Evolutionary conservation across 2,888 invertebrate genomes (phyloP).

Genomic region (Tetragnatha montana): DNA sequence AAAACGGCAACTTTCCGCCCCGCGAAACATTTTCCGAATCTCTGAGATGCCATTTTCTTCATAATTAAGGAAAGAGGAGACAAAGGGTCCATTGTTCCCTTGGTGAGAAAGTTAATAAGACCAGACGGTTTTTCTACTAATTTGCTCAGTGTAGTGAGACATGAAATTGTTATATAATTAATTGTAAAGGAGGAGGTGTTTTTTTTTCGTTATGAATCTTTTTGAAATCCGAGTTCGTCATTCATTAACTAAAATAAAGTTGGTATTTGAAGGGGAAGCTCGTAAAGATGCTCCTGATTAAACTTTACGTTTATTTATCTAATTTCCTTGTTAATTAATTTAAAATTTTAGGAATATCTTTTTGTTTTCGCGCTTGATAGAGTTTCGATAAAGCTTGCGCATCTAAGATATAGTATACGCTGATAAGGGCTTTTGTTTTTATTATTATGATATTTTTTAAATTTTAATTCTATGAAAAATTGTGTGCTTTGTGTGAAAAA

Average conservation of each 20-base stretch:
- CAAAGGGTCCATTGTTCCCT: conserved; percentile 23
- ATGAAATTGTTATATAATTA: conserved; percentile 1
- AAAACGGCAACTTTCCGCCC: conserved; percentile 24
- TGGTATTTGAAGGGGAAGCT: not conserved
- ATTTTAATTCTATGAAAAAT: too few species aligned
- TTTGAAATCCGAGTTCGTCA: not conserved
- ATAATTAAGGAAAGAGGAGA: conserved; percentile 40
- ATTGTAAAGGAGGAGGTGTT: not conserved
- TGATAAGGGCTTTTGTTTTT: too few species aligned
- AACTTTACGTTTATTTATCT: not conserved
- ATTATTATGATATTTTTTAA: too few species aligned
- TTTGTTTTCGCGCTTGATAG: not conserved
- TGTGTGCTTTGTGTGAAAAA: too few species aligned
- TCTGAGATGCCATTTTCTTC: conserved; percentile 30
- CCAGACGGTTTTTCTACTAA: conserved; percentile 20
- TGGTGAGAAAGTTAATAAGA: conserved; percentile 21
- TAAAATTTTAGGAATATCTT: not conserved
- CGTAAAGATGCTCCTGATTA: not conserved
- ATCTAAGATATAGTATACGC: too few species aligned
- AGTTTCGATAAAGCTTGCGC: not conserved
- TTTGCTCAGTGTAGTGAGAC: conserved; percentile 21
- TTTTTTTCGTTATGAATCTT: not conserved
- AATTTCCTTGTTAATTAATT: not conserved
- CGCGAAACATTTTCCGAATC: conserved; percentile 4
- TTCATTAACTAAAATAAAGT: not conserved